Evolutionary conservation across 1,140 invertebrate species (phyloP), one percentile per base, ranked within the genome.

Genomic region (Zaprionus vittiger): DNA sequence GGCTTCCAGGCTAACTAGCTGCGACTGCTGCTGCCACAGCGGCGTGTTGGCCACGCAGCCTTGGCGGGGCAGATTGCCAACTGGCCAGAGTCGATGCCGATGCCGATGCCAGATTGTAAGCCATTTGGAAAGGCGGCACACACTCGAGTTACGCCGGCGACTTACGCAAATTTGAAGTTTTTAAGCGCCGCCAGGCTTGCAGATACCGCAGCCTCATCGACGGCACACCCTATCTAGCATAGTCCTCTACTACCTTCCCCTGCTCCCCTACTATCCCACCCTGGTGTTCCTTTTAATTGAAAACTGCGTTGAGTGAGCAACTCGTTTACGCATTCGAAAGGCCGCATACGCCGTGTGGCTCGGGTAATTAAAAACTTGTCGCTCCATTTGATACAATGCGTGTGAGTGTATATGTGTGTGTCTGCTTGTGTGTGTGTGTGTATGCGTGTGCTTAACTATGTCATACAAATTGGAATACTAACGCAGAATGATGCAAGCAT

Each of bases 241-340:
- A 34, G 9, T 41, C 26, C 7, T 11, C 24, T 26, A 26, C 24
- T 26, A 5, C 4, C 24, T 26, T 26, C 38, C 37, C 31, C 4
- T 1, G 9, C 31, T 34, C 9, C 31, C 31, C 9, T 34, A 34
- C 9, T 11, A 34, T 1, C 60, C 24, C 2, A 49, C 47, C 28
- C 17, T 49, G 11, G 34, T 73, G 17, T 38, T 52, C 20, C 47
- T 52, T 81, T 81, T 87, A 89, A 89, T 89, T 89, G 85, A 89
- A 89, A 87, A 73, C 84, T 84, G 71, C 81, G 79, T 64, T 60
- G 60, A 41, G 63, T 59, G 76, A 59, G 52, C 85, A 89, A 89
- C 84, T 81, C 75, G 84, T 89, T 89, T 90, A 89, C 85, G 84
- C 85, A 90, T 89, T 89, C 71, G 84, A 89, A 89, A 89, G 84